Evolutionary conservation across 2,113 vertebrate genomes (phyloP), one percentile per base, ranked within the genome.

Genomic region (Siniperca knerii): DNA sequence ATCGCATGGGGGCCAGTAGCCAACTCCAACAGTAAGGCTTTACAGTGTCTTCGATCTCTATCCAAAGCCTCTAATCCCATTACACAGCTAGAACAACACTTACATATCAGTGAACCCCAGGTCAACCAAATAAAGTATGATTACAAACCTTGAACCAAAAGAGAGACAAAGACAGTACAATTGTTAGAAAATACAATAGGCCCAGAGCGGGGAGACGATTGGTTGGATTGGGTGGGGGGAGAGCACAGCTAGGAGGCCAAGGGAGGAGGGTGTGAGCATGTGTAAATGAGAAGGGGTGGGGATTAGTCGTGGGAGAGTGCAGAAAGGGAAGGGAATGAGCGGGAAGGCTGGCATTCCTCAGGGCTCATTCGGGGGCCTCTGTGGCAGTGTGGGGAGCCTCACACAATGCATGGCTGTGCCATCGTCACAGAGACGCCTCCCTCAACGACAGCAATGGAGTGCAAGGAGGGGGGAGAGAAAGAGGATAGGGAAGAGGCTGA

Each of bases 271-370:
- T 87, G 77, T 66, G 84, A 83, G 92, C 54, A 62, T 85, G 87
- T 92, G 91, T 90, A 93, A 95, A 92, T 90, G 93, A 93, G 92
- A 89, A 83, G 85, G 90, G 88, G 85, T 84, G 87, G 91, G 87
- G 90, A 94, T 94, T 93, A 92, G 92, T 90, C 90, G 89, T 94
- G 93, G 93, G 93, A 94, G 93, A 95, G 87, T 93, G 92, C 84
- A 86, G 90, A 77, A 7, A 84, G 82, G 86, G 92, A 94, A 92
- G 82, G 87, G 92, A 94, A 92, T 87, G 92, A 92, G 92, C 80
- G 88, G 88, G 89, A 93, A 94, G 67, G 79, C 78, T 86, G 75
- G 88, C 87, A 94, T 93, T 94, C 93, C 93, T 92, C 68, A 77
- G 79, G 82, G 87, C 81, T 90, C 90, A 85, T 90, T 89, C 89